Evolutionary conservation across 1,140 invertebrate species (phyloP).

Genomic region (Aphelinus atriplicis): DNA sequence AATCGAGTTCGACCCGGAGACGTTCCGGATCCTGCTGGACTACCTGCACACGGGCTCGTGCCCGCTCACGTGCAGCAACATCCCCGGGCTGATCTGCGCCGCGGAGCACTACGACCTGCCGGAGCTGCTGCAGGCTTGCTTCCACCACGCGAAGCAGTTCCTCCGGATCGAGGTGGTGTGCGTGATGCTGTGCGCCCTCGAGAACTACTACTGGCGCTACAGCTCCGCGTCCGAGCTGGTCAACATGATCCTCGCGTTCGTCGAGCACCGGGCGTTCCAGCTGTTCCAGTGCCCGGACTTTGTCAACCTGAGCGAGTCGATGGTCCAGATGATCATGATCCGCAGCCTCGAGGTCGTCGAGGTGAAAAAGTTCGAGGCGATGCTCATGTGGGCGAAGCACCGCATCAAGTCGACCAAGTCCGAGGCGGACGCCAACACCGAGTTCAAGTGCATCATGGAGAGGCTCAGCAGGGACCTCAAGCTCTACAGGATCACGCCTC

Average conservation of each 20-base stretch:
- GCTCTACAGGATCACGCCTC: constrained; percentile 89
- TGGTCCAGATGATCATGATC: constrained; percentile 95
- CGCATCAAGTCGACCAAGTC: constrained; percentile 76
- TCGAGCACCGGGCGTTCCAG: constrained; percentile 84
- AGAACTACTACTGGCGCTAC: constrained; percentile 96
- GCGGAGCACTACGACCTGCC: constrained; percentile 94
- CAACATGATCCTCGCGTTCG: constrained; percentile 92
- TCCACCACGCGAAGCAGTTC: constrained; percentile 95
- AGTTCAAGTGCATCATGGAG: constrained; percentile 93
- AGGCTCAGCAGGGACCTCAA: constrained; percentile 88
- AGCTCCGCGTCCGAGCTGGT: constrained; percentile 92
- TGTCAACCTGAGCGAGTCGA: constrained; percentile 88
- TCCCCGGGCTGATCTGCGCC: constrained; percentile 91
- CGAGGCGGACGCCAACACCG: constrained; percentile 85
- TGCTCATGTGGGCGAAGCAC: constrained; percentile 88
- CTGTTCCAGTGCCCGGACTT: constrained; percentile 87
- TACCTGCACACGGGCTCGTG: constrained; percentile 94
- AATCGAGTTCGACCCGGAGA: constrained; percentile 94
- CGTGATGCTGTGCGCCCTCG: constrained; percentile 89
- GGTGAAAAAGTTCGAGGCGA: constrained; percentile 93
- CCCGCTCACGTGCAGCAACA: constrained; percentile 89
- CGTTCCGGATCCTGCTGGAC: constrained; percentile 88
- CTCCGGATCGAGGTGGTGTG: constrained; percentile 91
- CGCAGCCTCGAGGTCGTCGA: constrained; percentile 86
- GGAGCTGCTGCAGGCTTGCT: constrained; percentile 91